Evolutionary conservation across 2,888 invertebrate genomes (phyloP), one percentile per base, ranked within the genome.

Genomic region (Gasteruption jaculator): DNA sequence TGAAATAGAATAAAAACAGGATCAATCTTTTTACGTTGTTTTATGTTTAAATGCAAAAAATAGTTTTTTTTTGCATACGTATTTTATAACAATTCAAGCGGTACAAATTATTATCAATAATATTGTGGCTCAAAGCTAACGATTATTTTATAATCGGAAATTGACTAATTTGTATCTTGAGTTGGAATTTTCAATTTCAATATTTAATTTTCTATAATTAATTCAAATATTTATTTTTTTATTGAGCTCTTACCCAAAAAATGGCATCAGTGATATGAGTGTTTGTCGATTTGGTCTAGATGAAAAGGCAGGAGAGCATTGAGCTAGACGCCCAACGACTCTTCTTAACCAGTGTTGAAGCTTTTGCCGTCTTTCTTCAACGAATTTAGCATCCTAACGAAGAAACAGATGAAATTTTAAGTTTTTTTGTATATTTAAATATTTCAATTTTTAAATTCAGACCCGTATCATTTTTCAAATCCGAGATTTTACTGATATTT

Each of bases 231-330:
- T n/a, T n/a, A n/a, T n/a, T n/a, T n/a, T n/a, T n/a, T n/a, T n/a
- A n/a, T n/a, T n/a, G n/a, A n/a, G n/a, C n/a, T n/a, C n/a, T n/a
- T 72, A 87, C 83, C 87, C 86, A 70, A 95, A 92, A 74, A 95
- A 94, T 21, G 92, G 89, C 61, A 95, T 77, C 49, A 86, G 76
- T 31, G 82, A 81, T 56, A 90, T 80, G 44, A 96, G 78, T 27
- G 86, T 82, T 43, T 84, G 81, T 61, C 90, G 85, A 54, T 79
- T 80, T 48, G 86, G 85, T 62, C 85, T 83, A 41, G 81, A 79
- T 31, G 86, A 78, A 38, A 94, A 79, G 57, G 88, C 86, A 0
- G 87, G 83, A 69, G 90, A 78, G 55, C 74, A 75, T 47, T 77
- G 77, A 10, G 80, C 69, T 48, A 81, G 62, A 50, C 86, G 80